Conservation (phyloP, 2,113 vertebrate species). For the Cynopterus brachyotis region DNA sequence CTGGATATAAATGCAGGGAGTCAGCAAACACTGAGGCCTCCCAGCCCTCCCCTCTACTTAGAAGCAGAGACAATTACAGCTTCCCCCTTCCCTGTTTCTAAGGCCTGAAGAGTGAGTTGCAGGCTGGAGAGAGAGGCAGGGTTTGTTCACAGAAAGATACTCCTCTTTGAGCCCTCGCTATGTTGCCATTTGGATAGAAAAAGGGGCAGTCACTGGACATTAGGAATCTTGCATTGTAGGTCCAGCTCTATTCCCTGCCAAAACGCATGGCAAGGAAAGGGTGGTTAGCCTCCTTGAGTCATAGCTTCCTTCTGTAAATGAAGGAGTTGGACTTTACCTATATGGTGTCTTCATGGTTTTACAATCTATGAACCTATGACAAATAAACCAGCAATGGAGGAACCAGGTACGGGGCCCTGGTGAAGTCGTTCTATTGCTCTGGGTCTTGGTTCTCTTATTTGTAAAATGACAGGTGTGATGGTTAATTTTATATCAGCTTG, state of each 20-base stretch:
- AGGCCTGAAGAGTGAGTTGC: background rate
- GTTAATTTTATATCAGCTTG: background rate
- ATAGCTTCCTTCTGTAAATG: background rate
- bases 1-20: background rate
- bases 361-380: background rate
- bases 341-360: background rate
- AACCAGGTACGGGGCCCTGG: background rate
- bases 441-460: background rate
- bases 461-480: background rate
- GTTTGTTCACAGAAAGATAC: background rate
- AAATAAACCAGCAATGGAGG: background rate
- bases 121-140: background rate
- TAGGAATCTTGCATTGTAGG: background rate
- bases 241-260: background rate
- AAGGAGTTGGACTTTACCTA: background rate
- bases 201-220: background rate
- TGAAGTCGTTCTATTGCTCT: background rate
- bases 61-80: background rate
- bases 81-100: background rate
- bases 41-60: background rate
- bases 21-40: background rate
- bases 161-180: background rate
- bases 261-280: background rate
- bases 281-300: background rate
- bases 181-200: background rate